Conservation (phyloP, 2,888 invertebrate genomes). For the Neoascia interrupta region DNA sequence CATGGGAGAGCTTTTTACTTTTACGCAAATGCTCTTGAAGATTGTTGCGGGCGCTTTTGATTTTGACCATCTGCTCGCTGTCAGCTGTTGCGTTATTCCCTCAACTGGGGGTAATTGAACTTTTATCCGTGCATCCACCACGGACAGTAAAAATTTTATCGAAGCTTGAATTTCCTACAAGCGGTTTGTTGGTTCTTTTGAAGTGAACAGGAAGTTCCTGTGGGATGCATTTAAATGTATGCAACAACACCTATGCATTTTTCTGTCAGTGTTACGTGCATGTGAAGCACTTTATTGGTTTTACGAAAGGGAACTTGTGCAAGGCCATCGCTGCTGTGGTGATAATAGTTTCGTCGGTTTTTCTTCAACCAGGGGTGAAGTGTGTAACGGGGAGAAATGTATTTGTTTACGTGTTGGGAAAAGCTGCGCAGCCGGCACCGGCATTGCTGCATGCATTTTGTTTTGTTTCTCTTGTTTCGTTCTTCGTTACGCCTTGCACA, state of each 20-base stretch:
- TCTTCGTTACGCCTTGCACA: constrained; percentile 12
- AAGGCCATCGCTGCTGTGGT: not conserved
- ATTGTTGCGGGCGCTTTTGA: not conserved
- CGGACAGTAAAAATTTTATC: not conserved
- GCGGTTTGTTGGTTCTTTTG: too few species aligned
- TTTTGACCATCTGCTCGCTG: constrained; percentile 9
- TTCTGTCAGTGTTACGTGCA: not conserved
- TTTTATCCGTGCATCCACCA: not conserved
- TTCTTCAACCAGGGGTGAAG: not conserved
- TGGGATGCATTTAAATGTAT: not conserved
- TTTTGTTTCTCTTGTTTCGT: not conserved
- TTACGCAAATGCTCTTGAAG: constrained; percentile 14
- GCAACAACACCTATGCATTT: not conserved
- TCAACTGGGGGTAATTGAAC: constrained; percentile 52
- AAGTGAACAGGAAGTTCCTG: constrained; percentile 23
- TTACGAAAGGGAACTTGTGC: not conserved
- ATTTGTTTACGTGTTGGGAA: constrained; percentile 19
- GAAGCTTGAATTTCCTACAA: too few species aligned
- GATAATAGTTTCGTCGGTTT: too few species aligned
- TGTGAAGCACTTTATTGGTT: not conserved
- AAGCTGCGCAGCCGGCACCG: constrained; percentile 2
- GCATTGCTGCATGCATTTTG: constrained; percentile 1
- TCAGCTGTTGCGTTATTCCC: constrained; percentile 27
- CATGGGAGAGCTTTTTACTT: not conserved
- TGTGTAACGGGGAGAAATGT: too few species aligned